phyloP scores from a whole-genome alignment of 2,113 vertebrate genomes.

The pig (Sus scrofa) region DNA sequence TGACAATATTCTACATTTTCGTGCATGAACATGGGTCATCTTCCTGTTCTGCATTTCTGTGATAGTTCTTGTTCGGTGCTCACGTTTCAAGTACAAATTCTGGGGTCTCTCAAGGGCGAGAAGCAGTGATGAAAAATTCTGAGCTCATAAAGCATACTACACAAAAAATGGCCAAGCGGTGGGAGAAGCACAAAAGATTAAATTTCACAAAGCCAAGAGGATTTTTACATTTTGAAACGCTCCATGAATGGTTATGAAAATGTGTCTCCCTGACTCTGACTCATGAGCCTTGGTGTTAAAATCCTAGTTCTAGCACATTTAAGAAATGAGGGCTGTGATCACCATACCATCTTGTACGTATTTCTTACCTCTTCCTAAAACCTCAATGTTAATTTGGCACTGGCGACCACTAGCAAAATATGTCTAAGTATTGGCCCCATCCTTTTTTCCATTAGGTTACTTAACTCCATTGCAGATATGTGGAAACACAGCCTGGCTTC shows the following conservation, averaged over 20 bases:
- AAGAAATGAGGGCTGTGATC: neutral
- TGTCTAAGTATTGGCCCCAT: neutral
- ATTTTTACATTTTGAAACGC: conserved; percentile 68
- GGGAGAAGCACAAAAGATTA: neutral
- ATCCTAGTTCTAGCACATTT: neutral
- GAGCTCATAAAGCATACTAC: neutral
- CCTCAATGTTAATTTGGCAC: conserved; percentile 37
- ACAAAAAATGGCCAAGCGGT: neutral
- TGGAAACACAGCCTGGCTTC: conserved; percentile 66
- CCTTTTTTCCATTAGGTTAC: conserved; percentile 57
- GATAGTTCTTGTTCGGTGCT: neutral
- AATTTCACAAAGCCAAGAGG: conserved; percentile 77
- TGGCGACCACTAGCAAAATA: conserved; percentile 66
- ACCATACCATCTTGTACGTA: neutral
- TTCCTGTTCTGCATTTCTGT: neutral
- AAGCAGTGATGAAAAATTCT: conserved; percentile 26
- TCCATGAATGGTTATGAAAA: conserved; percentile 68
- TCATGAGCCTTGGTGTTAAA: conserved; percentile 50
- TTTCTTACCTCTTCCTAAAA: conserved; percentile 62
- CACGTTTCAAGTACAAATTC: conserved; percentile 53
- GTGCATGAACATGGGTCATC: neutral
- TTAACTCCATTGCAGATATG: conserved; percentile 45
- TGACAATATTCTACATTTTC: neutral
- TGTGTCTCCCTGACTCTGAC: conserved; percentile 58
- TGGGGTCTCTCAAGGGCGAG: conserved; percentile 1